These are phyloP conservation scores for Sesia bembeciformis DNA, from an alignment of 2,888 invertebrate genomes.

Conservation along the genomic window DNA sequence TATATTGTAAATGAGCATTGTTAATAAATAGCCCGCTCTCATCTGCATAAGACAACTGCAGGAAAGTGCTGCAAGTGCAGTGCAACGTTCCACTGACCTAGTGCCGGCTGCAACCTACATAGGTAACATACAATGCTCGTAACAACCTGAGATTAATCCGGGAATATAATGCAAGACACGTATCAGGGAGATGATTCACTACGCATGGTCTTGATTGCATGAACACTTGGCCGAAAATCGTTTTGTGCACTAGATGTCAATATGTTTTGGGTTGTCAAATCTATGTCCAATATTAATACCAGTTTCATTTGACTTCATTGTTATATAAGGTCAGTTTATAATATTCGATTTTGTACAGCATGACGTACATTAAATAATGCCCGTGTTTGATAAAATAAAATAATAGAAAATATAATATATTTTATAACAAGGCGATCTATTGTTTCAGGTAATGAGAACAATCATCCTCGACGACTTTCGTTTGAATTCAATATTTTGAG, in stretches of 20 bases:
- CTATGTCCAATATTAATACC: too few relatives aligned
- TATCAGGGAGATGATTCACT: background rate
- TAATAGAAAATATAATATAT: too few relatives aligned
- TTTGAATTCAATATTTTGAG: too few relatives aligned
- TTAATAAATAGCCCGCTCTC: constrained; percentile 13
- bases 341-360: too few relatives aligned
- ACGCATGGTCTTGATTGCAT: background rate
- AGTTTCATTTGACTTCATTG: too few relatives aligned
- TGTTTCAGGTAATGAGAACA: constrained; percentile 6
- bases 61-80: constrained; percentile 46
- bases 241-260: too few relatives aligned
- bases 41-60: constrained; percentile 52
- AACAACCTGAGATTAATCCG: constrained; percentile 42
- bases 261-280: too few relatives aligned
- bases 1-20: background rate
- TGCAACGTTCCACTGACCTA: constrained; percentile 55
- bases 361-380: too few relatives aligned
- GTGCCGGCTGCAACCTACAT: constrained; percentile 47
- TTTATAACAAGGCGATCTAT: background rate
- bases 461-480: too few relatives aligned
- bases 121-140: constrained; percentile 14
- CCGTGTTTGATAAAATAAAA: too few relatives aligned
- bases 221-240: background rate
- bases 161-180: constrained; percentile 40
- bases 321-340: too few relatives aligned